These are phyloP conservation scores for Choristoneura rosaceana DNA, from an alignment of 2,888 invertebrate species.

Conservation along the genomic window DNA sequence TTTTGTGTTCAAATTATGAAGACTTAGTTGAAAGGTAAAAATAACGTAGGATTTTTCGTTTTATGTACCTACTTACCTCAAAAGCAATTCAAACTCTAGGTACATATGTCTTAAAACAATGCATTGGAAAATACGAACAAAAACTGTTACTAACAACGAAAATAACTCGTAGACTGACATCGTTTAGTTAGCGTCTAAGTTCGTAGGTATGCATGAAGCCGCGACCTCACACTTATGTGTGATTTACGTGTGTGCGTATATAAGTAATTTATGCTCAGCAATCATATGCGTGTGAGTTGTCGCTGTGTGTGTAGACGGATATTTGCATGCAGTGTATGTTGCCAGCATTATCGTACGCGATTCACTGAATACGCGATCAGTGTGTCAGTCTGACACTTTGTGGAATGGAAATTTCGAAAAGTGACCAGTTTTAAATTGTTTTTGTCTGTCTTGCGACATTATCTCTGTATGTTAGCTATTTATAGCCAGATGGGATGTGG, in stretches of 20 bases:
- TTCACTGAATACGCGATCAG: constrained; percentile 70
- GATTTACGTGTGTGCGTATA: constrained; percentile 52
- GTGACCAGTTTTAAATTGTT: constrained; percentile 25
- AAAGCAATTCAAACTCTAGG: background rate
- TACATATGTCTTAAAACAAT: constrained; percentile 21
- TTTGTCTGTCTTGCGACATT: constrained; percentile 14
- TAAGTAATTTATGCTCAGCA: constrained; percentile 37
- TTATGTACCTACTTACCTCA: background rate
- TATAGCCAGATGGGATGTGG: background rate
- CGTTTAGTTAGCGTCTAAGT: constrained; percentile 39
- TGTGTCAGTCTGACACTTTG: constrained; percentile 64
- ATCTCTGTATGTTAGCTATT: background rate
- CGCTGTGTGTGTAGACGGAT: constrained; percentile 56
- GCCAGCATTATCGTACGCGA: constrained; percentile 61
- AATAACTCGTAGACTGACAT: constrained; percentile 39
- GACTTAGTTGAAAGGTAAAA: no score
- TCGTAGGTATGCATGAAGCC: constrained; percentile 57
- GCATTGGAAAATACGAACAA: constrained; percentile 26
- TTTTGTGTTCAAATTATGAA: no score
- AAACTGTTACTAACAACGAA: constrained; percentile 36
- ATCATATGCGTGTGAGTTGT: constrained; percentile 44
- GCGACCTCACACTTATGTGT: constrained; percentile 55
- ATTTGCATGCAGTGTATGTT: constrained; percentile 69
- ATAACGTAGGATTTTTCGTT: no score
- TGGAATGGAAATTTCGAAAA: constrained; percentile 37